Evolutionary conservation across 2,888 invertebrate genomes (phyloP).

Genomic region (Halocaridina rubra): DNA sequence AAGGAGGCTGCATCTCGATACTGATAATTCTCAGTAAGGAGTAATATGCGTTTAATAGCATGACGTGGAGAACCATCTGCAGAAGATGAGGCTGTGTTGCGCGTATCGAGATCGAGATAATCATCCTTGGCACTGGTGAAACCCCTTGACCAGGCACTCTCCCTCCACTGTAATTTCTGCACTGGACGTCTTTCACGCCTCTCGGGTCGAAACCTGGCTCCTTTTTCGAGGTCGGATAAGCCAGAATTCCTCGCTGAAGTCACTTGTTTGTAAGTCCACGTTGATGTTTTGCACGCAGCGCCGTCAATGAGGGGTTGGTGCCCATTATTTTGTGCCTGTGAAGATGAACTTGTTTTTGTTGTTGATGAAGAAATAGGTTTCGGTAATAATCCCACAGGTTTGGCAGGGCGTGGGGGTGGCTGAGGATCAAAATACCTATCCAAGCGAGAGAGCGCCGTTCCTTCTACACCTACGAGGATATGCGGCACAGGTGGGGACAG

Average conservation of each 20-base stretch:
- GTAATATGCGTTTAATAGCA: constrained; percentile 75
- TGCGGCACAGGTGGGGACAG: constrained; percentile 55
- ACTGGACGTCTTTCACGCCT: constrained; percentile 60
- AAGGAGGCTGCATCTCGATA: constrained; percentile 91
- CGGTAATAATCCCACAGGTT: constrained; percentile 51
- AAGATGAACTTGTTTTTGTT: neutral
- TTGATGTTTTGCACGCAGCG: constrained; percentile 63
- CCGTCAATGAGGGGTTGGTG: constrained; percentile 60
- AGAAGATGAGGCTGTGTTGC: constrained; percentile 66
- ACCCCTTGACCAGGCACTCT: constrained; percentile 65
- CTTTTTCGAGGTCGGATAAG: constrained; percentile 49
- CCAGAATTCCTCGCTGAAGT: constrained; percentile 43
- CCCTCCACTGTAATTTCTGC: constrained; percentile 66
- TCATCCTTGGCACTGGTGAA: constrained; percentile 57
- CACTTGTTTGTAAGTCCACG: constrained; percentile 64
- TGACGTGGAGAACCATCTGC: constrained; percentile 71
- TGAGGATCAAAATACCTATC: constrained; percentile 62
- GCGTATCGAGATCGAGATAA: constrained; percentile 64
- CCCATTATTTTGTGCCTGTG: constrained; percentile 12
- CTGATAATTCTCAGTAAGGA: constrained; percentile 87
- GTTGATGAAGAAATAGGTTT: constrained; percentile 18
- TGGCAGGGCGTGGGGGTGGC: constrained; percentile 52
- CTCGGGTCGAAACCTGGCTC: constrained; percentile 62
- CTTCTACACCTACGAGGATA: constrained; percentile 52
- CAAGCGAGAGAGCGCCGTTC: constrained; percentile 51